Conservation (phyloP, 2,113 vertebrate species). For the Lophius piscatorius region DNA sequence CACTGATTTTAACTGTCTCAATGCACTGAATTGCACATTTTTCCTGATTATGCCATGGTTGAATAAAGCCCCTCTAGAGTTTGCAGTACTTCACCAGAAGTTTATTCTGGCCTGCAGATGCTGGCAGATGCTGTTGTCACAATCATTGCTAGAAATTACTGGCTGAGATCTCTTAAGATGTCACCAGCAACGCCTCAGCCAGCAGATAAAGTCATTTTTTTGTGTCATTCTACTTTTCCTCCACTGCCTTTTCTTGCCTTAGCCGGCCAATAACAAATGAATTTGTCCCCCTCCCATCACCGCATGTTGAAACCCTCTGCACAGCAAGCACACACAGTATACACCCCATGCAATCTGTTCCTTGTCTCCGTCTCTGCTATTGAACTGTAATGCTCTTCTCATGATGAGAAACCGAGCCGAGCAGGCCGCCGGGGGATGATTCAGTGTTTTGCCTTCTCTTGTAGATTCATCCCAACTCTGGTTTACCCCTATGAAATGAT, state of each 20-base stretch:
- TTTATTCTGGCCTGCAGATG: neutral
- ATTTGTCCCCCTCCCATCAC: neutral
- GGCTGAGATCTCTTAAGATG: neutral
- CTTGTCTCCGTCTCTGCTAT: constrained; percentile 10
- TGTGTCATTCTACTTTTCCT: constrained; percentile 5
- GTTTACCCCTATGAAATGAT: neutral
- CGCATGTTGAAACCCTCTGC: constrained; percentile 9
- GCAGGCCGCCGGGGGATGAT: constrained; percentile 13
- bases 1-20: too few species aligned
- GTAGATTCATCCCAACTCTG: constrained; percentile 10
- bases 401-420: constrained; percentile 28
- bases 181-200: neutral
- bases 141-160: neutral
- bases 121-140: neutral
- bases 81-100: too few species aligned
- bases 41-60: too few species aligned
- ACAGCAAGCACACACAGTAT: neutral
- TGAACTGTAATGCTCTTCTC: constrained; percentile 13
- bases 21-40: too few species aligned
- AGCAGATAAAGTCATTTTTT: neutral
- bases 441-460: constrained; percentile 10
- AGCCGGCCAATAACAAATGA: constrained; percentile 11
- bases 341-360: constrained; percentile 1
- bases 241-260: neutral
- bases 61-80: too few species aligned